Conservation (phyloP, 1,140 invertebrate species). For the Drosophila oshimai region DNA sequence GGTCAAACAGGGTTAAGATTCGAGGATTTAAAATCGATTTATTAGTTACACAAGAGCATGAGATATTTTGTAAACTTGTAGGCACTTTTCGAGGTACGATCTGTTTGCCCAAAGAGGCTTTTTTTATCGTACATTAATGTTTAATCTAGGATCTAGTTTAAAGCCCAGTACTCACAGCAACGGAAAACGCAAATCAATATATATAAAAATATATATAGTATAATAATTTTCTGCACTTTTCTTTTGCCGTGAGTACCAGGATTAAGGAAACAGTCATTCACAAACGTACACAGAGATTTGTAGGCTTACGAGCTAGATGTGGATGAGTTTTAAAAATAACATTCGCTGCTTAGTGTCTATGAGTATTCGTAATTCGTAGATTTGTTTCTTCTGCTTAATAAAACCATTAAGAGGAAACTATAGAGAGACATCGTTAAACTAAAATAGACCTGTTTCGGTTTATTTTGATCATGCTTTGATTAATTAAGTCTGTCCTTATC, state of each 20-base stretch:
- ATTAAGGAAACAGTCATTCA: constrained; percentile 47
- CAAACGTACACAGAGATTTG: constrained; percentile 9
- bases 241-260: not conserved
- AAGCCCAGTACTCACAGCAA: not conserved
- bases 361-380: constrained; percentile 58
- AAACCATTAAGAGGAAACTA: not conserved
- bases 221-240: not conserved
- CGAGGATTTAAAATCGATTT: constrained; percentile 65
- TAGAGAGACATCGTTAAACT: not conserved
- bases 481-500: not conserved
- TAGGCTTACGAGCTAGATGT: constrained; percentile 8
- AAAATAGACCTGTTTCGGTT: not conserved
- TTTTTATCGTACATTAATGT: constrained; percentile 3
- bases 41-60: constrained; percentile 60
- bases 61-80: constrained; percentile 44
- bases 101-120: not conserved
- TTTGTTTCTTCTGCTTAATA: constrained; percentile 19
- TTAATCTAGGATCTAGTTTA: constrained; percentile 34
- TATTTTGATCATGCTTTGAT: not conserved
- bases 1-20: constrained; percentile 32
- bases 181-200: not conserved
- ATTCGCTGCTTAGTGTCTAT: constrained; percentile 45
- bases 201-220: too few relatives aligned
- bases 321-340: constrained; percentile 16
- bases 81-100: constrained; percentile 44